phyloP scores from a whole-genome alignment of 2,113 vertebrate species.

The Microcebus lehilahytsara region DNA sequence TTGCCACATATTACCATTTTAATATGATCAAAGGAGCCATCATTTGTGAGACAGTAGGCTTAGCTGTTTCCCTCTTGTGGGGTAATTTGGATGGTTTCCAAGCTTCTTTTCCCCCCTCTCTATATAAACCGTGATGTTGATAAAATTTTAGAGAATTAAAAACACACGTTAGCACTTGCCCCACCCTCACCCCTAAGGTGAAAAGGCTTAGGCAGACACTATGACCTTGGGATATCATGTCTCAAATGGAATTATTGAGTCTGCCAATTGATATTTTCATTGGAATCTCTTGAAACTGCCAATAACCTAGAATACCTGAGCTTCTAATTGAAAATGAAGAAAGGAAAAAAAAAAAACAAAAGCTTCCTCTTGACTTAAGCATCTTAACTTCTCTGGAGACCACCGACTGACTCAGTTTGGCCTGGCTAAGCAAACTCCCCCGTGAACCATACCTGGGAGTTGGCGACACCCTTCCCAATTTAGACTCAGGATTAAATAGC shows the following conservation, averaged over 20 bases:
- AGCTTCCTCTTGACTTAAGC: neutral
- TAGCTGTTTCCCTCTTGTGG: slow-evolving; percentile 6
- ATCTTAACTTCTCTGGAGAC: neutral
- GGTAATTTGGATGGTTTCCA: slow-evolving; percentile 37
- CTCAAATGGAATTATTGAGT: slow-evolving; percentile 18
- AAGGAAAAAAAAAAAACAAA: neutral
- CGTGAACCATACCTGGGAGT: neutral
- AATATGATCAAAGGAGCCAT: neutral
- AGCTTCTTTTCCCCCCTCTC: neutral
- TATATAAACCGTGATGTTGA: neutral
- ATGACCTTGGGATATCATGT: neutral
- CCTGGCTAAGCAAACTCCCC: neutral
- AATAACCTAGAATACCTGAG: neutral
- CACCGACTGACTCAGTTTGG: neutral
- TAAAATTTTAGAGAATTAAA: neutral
- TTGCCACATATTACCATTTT: neutral
- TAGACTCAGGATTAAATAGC: slow-evolving; percentile 13
- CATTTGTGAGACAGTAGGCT: neutral
- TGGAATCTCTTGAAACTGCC: neutral
- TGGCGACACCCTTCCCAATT: slow-evolving; percentile 41
- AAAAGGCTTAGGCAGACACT: neutral
- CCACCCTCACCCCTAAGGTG: neutral
- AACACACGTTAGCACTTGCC: neutral
- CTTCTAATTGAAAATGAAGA: neutral
- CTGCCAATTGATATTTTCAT: slow-evolving; percentile 17